Percentiles rank a stretch among this genome's conserved stretches.
These are phyloP conservation scores for Pelusios castaneus DNA, from an alignment of 2,113 vertebrate genomes.

Conservation along the genomic window DNA sequence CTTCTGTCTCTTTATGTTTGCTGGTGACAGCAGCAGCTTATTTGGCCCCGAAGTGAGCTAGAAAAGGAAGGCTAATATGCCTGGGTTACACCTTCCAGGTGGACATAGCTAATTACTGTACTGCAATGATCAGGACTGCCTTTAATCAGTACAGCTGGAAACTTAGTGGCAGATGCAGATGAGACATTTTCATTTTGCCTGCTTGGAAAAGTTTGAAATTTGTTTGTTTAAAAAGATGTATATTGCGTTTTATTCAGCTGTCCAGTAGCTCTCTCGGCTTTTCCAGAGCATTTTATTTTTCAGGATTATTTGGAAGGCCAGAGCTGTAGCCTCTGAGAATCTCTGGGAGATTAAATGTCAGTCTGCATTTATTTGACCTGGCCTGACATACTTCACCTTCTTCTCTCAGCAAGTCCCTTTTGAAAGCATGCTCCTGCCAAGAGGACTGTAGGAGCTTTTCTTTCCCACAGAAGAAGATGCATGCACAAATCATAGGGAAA, in stretches of 20 bases:
- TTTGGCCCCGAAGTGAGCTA: background rate
- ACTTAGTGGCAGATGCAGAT: constrained; percentile 23
- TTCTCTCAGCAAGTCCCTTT: background rate
- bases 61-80: background rate
- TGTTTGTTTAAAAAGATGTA: background rate
- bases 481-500: background rate
- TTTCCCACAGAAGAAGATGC: background rate
- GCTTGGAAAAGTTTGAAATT: constrained; percentile 6
- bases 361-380: background rate
- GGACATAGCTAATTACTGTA: constrained; percentile 38
- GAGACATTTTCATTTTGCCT: background rate
- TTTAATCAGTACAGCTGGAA: constrained; percentile 16
- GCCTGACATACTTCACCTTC: background rate
- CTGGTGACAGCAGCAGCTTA: background rate
- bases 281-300: background rate
- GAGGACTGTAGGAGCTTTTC: background rate
- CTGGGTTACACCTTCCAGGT: constrained; percentile 55
- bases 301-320: constrained; percentile 1
- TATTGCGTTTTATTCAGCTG: background rate
- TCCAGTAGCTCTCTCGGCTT: background rate
- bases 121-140: background rate
- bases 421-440: background rate
- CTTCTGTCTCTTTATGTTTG: background rate
- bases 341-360: background rate
- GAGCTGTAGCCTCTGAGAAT: background rate